phyloP scores from a whole-genome alignment of 2,888 invertebrate species.

The Cephus nigrinus region DNA sequence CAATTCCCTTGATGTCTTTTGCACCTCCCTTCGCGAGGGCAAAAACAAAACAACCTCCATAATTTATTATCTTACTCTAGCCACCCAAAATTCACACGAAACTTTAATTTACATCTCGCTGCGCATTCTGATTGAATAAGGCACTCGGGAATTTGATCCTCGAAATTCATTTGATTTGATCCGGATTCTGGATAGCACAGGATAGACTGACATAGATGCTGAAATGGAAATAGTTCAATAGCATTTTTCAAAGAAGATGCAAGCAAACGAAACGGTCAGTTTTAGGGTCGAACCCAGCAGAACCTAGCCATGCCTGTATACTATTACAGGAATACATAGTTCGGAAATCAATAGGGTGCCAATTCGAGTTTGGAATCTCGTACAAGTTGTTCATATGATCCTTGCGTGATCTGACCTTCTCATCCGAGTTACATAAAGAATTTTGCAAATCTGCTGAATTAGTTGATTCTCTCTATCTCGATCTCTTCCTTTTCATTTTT shows the following conservation, averaged over 20 bases:
- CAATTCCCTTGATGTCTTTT: background rate
- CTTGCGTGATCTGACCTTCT: background rate
- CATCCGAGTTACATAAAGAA: background rate
- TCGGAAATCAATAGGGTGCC: background rate
- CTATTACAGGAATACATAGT: background rate
- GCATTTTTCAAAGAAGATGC: background rate
- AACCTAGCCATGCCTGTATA: background rate
- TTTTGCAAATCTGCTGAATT: background rate
- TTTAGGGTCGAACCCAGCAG: background rate
- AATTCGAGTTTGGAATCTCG: background rate
- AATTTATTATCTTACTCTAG: constrained; percentile 16
- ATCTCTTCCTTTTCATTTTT: no score
- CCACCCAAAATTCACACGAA: background rate
- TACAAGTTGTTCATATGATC: background rate
- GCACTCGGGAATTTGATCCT: background rate
- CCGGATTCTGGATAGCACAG: background rate
- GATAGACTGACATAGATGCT: background rate
- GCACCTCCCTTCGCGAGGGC: background rate
- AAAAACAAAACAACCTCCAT: constrained; percentile 12
- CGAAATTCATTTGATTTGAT: background rate
- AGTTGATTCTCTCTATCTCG: background rate
- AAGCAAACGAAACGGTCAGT: background rate
- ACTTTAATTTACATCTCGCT: background rate
- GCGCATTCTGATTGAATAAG: background rate
- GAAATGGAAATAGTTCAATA: background rate